phyloP scores from a whole-genome alignment of 2,797 vertebrate species.

The Cyprinella venusta region DNA sequence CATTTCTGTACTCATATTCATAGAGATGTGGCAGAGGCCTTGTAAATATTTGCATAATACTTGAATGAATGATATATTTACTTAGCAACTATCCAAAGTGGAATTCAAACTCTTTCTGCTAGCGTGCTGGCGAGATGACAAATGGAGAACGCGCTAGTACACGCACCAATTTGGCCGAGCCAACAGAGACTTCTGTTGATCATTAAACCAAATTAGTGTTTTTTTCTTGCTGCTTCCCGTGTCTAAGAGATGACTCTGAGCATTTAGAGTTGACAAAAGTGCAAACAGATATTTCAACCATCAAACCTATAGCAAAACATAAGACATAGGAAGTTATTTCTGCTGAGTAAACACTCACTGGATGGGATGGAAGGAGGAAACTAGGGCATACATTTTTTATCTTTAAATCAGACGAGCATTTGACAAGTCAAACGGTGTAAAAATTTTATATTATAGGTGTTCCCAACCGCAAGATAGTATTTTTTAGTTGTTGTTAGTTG shows the following conservation, averaged over 20 bases:
- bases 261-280: background rate
- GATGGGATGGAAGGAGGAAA: background rate
- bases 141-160: constrained; percentile 24
- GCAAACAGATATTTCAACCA: background rate
- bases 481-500: background rate
- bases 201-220: constrained; percentile 37
- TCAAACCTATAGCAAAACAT: background rate
- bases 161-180: constrained; percentile 33
- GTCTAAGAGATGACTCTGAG: constrained; percentile 32
- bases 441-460: background rate
- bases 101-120: constrained; percentile 43
- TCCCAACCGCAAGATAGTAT: too few species aligned
- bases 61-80: constrained; percentile 52
- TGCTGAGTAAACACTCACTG: background rate
- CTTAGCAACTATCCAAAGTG: constrained; percentile 44
- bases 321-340: background rate
- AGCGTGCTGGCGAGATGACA: constrained; percentile 43
- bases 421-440: background rate
- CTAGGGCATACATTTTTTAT: background rate
- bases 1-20: constrained; percentile 38
- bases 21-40: constrained; percentile 33
- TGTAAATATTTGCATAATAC: constrained; percentile 57
- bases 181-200: constrained; percentile 39
- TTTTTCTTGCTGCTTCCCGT: constrained; percentile 14
- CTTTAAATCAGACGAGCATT: background rate